phyloP scores from a whole-genome alignment of 2,113 vertebrate genomes.

The Onychostruthus taczanowskii region DNA sequence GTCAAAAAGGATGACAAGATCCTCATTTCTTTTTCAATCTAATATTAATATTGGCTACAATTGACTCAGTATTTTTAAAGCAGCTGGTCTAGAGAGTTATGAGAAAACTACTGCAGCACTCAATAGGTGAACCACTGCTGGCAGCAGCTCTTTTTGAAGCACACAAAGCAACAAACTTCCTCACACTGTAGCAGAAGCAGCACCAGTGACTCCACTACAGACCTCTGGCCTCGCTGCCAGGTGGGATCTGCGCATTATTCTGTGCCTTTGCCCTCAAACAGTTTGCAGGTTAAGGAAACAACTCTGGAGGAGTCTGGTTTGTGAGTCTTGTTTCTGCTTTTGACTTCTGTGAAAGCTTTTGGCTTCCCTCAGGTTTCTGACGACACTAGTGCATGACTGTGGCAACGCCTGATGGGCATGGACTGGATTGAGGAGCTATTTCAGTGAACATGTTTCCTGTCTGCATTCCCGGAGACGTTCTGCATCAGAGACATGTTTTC shows the following conservation, averaged over 20 bases:
- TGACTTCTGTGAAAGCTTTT: neutral
- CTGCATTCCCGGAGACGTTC: conserved; percentile 4
- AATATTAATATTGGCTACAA: neutral
- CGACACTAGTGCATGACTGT: neutral
- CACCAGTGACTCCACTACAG: neutral
- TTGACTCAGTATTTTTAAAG: neutral
- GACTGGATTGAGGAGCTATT: neutral
- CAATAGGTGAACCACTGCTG: neutral
- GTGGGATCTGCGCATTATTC: neutral
- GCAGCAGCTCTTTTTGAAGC: neutral
- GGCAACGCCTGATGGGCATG: neutral
- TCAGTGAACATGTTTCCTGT: conserved; percentile 27
- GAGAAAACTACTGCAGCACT: neutral
- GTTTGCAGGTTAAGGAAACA: neutral
- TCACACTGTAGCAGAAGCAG: neutral
- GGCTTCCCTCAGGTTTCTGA: neutral
- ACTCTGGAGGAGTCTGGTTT: neutral
- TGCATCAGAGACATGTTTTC: conserved; percentile 16
- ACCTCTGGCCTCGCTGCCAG: neutral
- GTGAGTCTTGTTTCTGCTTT: neutral
- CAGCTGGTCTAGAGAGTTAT: neutral
- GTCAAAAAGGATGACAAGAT: neutral
- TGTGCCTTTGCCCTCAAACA: accelerated
- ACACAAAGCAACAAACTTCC: neutral
- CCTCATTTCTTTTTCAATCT: neutral